Conservation (phyloP, 1,140 invertebrate genomes). For the Drosophila rufa region DNA sequence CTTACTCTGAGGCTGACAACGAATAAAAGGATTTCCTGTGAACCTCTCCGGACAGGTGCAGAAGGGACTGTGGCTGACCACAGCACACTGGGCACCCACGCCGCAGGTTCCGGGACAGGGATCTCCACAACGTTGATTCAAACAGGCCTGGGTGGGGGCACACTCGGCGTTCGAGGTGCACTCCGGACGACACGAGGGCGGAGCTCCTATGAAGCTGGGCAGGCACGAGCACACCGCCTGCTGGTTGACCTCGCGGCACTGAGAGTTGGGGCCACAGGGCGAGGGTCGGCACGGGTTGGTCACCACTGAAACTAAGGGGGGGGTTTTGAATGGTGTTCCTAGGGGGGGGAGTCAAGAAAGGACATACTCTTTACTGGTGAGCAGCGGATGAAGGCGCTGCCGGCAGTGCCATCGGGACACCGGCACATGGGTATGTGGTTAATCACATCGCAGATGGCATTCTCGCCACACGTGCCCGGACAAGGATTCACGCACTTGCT, state of each 20-base stretch:
- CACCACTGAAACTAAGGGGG: conserved; percentile 80
- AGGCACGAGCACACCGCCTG: conserved; percentile 90
- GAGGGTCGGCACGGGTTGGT: conserved; percentile 90
- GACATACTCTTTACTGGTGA: conserved; percentile 85
- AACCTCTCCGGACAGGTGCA: conserved; percentile 91
- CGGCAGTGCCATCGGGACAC: conserved; percentile 90
- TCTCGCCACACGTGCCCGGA: conserved; percentile 91
- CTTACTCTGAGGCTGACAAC: conserved; percentile 86
- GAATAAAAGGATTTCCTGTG: conserved; percentile 92
- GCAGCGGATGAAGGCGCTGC: conserved; percentile 88
- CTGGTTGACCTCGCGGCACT: conserved; percentile 89
- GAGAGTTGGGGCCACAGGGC: conserved; percentile 93
- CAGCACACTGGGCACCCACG: conserved; percentile 90
- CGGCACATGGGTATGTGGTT: conserved; percentile 92
- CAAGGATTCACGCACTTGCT: conserved; percentile 94
- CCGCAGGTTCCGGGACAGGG: conserved; percentile 93
- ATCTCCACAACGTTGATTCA: conserved; percentile 90
- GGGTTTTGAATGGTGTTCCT: conserved; percentile 86
- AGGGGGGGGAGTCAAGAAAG: not conserved
- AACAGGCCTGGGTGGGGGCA: conserved; percentile 88
- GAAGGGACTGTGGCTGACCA: conserved; percentile 93
- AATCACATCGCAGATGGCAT: conserved; percentile 91
- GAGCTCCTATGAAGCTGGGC: conserved; percentile 88
- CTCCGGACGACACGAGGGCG: conserved; percentile 90
- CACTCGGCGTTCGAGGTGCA: conserved; percentile 91